phyloP scores from a whole-genome alignment of 2,888 invertebrate species.

The Stegophylla sp. region DNA sequence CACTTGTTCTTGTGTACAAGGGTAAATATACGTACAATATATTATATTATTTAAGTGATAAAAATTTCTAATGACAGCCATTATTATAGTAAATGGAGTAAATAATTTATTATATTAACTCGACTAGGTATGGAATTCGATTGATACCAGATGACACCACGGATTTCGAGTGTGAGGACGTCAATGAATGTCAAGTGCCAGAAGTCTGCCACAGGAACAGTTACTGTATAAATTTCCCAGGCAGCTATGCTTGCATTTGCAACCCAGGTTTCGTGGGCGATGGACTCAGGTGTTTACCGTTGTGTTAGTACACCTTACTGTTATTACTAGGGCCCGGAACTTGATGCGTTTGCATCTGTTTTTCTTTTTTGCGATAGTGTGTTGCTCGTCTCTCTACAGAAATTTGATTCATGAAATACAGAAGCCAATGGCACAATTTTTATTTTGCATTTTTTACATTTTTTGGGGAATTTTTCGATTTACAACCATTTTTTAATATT shows the following conservation, averaged over 20 bases:
- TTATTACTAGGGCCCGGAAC: no score
- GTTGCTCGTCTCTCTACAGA: no score
- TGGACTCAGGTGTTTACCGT: slow-evolving; percentile 63
- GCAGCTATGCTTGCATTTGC: slow-evolving; percentile 66
- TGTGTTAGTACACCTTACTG: slow-evolving; percentile 32
- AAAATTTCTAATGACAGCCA: no score
- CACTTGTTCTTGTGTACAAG: slow-evolving; percentile 61
- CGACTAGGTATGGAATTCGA: slow-evolving; percentile 55
- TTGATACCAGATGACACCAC: slow-evolving; percentile 33
- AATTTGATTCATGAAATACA: no score
- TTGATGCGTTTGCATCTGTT: neutral
- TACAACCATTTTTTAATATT: no score
- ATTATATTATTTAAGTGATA: neutral
- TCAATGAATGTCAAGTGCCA: slow-evolving; percentile 62
- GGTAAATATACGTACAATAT: slow-evolving; percentile 58
- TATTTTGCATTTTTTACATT: no score
- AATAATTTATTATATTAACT: no score
- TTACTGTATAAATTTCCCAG: slow-evolving; percentile 64
- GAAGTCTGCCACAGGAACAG: slow-evolving; percentile 70
- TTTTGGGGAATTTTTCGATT: no score
- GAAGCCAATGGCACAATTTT: no score
- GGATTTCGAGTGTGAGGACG: slow-evolving; percentile 61
- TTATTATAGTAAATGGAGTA: no score
- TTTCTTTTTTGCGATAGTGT: neutral
- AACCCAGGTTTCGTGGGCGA: slow-evolving; percentile 67